Evolutionary conservation across 2,888 invertebrate genomes (phyloP), one percentile per base, ranked within the genome.

Genomic region (Lithosia quadra): DNA sequence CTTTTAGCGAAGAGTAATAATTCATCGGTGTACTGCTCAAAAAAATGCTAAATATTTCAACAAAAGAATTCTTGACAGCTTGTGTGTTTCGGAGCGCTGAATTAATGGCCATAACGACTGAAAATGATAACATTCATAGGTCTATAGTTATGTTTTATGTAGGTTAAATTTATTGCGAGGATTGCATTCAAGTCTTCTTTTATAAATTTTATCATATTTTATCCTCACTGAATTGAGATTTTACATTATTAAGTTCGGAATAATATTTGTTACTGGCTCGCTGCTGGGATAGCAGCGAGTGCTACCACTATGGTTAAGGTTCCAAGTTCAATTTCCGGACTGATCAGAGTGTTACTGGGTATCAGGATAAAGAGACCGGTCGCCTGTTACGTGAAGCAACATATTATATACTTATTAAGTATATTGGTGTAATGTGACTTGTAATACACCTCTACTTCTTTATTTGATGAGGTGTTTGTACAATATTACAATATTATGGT

Each of bases 1-100:
- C 76, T 86, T 89, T 84, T 79, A 76, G 78, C 65, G 68, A 77
- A 77, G 82, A 81, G 79, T 83, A 80, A 86, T 88, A 83, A 84
- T 79, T 88, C 77, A 86, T 82, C 71, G 77, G 79, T 78, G 76
- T 77, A 81, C 81, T 79, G 72, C 77, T 72, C 68, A 78, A 78
- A 82, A 79, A 81, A 78, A 78, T 79, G 81, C 78, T 74, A 74
- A 79, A 77, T 80, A 77, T 78, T 68, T 72, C 56, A 63, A 75
- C 74, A 79, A 75, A 70, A 56, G 73, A 68, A 78, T 71, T 72
- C 58, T 63, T 74, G 78, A 72, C 69, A 70, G 63, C 76, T 76
- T 69, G 67, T 70, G 71, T 65, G 70, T 71, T 79, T 76, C 71
- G 77, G 72, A 69, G 67, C 65, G 55, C 58, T 58, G 62, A 73